Base-by-base conservation (phyloP, 2,797 vertebrate genomes). In the Melanogrammus aeglefinus region DNA sequence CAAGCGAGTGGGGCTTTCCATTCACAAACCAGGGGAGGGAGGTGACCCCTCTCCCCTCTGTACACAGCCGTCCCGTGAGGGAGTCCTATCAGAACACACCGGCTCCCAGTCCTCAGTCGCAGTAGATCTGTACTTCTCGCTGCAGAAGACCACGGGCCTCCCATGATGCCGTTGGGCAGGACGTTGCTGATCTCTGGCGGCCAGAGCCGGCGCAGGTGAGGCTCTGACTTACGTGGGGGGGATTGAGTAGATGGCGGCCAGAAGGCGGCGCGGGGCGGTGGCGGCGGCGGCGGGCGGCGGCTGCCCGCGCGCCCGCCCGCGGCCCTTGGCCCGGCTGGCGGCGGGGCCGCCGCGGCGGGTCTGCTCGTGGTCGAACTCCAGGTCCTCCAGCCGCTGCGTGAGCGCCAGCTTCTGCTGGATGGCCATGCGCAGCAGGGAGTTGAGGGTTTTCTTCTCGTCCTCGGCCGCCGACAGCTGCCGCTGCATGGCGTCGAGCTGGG, bases 371-470 rank as follows among this genome's bases (percentile, higher is more conserved):
- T 98, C 96, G 2, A 99, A 96, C 94, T 99, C 98, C 79, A 99
- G 90, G 85, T 99, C 97, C 82, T 99, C 98, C 88, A 99, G 93
- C 33, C 98, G 96, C 93, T 99, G 98, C 0, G 98, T 99, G 88
- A 99, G 91, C 0, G 98, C 98, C 88, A 99, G 94, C 90, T 99
- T 99, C 96, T 99, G 98, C 93, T 99, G 98, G 91, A 99, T 99
- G 47, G 98, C 98, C 98, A 99, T 99, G 5, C 98, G 96, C 77
- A 99, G 95, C 88, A 99, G 91, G 0, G 98, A 99, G 91, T 99
- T 99, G 74, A 99, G 94, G 0, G 98, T 99, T 94, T 99, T 99
- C 96, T 99, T 99, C 92, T 99, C 98, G 0, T 99, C 98, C 93
- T 99, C 98, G 0, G 98, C 97, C 0, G 97, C 98, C 0, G 97